Percentiles rank a stretch among this genome's conserved stretches.
These are phyloP conservation scores for Melipona quadrifasciata DNA, from an alignment of 1,140 invertebrate genomes.

Conservation along the genomic window DNA sequence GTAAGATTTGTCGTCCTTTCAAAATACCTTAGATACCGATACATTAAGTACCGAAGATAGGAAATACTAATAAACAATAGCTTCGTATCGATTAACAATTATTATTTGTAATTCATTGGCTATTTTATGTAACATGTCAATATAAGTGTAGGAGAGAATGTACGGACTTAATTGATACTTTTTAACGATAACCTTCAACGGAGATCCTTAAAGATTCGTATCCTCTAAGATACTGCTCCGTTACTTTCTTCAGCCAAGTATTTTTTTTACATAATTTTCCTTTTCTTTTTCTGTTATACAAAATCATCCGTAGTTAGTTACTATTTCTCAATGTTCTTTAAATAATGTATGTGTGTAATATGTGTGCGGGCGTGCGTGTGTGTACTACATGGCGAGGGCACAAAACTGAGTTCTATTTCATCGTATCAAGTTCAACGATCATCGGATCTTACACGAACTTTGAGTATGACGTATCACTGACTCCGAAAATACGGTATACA, in stretches of 20 bases:
- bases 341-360: conserved; percentile 44
- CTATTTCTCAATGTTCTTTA: conserved; percentile 51
- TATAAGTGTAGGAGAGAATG: conserved; percentile 67
- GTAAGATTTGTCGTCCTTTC: conserved; percentile 42
- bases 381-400: conserved; percentile 48
- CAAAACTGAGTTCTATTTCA: conserved; percentile 25
- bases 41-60: conserved; percentile 50
- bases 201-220: conserved; percentile 7
- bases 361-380: conserved; percentile 34
- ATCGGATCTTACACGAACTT: conserved; percentile 33
- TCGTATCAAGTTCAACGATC: conserved; percentile 36
- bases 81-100: conserved; percentile 63
- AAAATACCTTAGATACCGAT: conserved; percentile 33
- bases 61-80: conserved; percentile 55
- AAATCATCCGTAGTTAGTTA: conserved; percentile 52
- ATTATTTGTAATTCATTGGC: conserved; percentile 69
- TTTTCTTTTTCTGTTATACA: background rate
- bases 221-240: conserved; percentile 27
- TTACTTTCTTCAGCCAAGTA: conserved; percentile 17
- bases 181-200: conserved; percentile 57
- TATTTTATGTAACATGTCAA: conserved; percentile 65
- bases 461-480: conserved; percentile 17
- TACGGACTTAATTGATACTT: conserved; percentile 66
- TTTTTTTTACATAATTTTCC: conserved; percentile 12
- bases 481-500: conserved; percentile 20